Base-by-base conservation (phyloP, 2,113 vertebrate species). In the Astatoreochromis straeleni region DNA sequence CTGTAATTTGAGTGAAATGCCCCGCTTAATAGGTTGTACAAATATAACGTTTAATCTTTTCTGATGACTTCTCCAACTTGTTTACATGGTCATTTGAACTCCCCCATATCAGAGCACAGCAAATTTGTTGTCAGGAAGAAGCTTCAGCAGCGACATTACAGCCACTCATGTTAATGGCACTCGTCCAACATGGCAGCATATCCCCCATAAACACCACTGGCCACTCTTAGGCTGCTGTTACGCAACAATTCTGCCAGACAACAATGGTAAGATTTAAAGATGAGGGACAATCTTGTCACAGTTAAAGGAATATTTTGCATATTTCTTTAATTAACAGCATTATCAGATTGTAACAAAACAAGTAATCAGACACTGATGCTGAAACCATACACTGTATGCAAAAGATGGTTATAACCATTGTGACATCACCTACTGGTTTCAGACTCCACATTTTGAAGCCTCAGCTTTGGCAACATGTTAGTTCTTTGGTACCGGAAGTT, bases 91-190 rank as follows among this genome's bases (percentile, higher is more conserved):
- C 49, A 89, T 78, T 19, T 57, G 80, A 88, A 47, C 42, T 78
- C 26, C 11, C 11, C 16, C 40, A 29, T 80, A 29, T 79, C 83
- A 31, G 21, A 55, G 60, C 26, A 81, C 38, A 78, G 73, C 88
- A 45, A 86, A 80, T 2, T 87, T 88, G 90, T 84, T 85, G 82
- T 68, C 82, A 79, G 80, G 80, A 87, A 87, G 51, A 85, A 82
- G 88, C 33, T 54, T 84, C 40, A 83, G 88, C 47, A 24, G 33
- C 29, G 49, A 87, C 84, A 80, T 87, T 85, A 79, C 80, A 86
- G 73, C 42, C 65, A 79, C 81, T 89, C 63, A n/a, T 31, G 45
- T 49, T 49, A 78, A 78, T 78, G 73, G 73, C 45, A 33, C 17
- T 26, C 5, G 10, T 81, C 88, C 90, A 91, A 82, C 82, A 45